phyloP scores from a whole-genome alignment of 1,140 invertebrate species.

The Euwallacea similis region DNA sequence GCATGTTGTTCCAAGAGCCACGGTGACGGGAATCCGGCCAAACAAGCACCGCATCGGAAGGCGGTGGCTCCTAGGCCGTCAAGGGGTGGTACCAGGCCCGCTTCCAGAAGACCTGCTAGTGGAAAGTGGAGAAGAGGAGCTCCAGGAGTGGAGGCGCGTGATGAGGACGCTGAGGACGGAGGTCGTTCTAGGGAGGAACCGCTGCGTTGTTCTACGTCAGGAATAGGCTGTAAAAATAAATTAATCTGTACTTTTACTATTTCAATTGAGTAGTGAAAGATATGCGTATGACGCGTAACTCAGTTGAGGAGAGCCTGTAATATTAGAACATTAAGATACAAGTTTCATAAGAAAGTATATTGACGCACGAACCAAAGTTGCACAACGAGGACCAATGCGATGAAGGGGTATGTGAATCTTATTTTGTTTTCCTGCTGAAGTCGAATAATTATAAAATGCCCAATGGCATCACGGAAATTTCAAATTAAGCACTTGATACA shows the following conservation, averaged over 20 bases:
- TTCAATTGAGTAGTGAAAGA: slow-evolving; percentile 2
- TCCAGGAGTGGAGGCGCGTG: slow-evolving; percentile 55
- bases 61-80: slow-evolving; percentile 55
- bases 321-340: background rate
- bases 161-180: slow-evolving; percentile 52
- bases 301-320: background rate
- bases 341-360: no score
- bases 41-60: slow-evolving; percentile 75
- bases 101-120: slow-evolving; percentile 48
- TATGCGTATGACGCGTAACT: slow-evolving; percentile 11
- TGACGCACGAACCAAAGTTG: no score
- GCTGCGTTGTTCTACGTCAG: slow-evolving; percentile 47
- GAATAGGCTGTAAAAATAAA: slow-evolving; percentile 40
- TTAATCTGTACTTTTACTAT: background rate
- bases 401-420: no score
- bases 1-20: slow-evolving; percentile 82
- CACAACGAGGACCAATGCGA: no score
- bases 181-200: slow-evolving; percentile 47
- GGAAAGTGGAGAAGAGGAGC: slow-evolving; percentile 51
- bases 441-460: no score
- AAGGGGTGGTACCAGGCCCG: slow-evolving; percentile 55
- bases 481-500: no score
- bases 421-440: no score
- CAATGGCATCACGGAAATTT: no score
- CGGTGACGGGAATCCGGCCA: slow-evolving; percentile 78